Evolutionary conservation across 30 jellyfish, hydroid and myxozoan genomes (phyloP), one percentile per base, ranked within the genome.

Genomic region (Thelohanellus kitauei): DNA sequence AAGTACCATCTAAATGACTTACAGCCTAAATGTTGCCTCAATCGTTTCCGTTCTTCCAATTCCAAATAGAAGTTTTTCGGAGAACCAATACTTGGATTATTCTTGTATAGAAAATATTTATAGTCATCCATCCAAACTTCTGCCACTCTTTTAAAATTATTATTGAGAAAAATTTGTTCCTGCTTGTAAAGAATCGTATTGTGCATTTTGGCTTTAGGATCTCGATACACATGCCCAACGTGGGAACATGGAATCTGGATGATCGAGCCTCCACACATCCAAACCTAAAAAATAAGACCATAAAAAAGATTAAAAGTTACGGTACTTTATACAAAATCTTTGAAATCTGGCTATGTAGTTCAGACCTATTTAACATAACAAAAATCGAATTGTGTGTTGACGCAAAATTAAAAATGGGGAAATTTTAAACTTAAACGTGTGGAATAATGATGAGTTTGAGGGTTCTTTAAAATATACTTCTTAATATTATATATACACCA

Each of bases 241-340:
- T 87, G 83, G 8, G 98, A 80, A 31, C 98, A 80, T 2, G 98
- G 98, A 40, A 80, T 53, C 55, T 80, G 64, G 29, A 43, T 51
- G 85, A 80, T 63, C 29, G 52, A 60, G 6, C 98, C 98, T 11
- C 98, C 98, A 41, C 98, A 80, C 98, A 80, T 80, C 98, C 98
- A 80, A 11, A 80, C 59, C 98, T 80, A 43, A 1, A 44, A n/a
- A n/a, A n/a, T n/a, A n/a, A n/a, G n/a, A n/a, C n/a, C n/a, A n/a
- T n/a, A n/a, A n/a, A n/a, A n/a, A n/a, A n/a, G n/a, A n/a, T n/a
- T n/a, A n/a, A n/a, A n/a, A n/a, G n/a, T n/a, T n/a, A n/a, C n/a
- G n/a, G n/a, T n/a, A n/a, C n/a, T n/a, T n/a, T n/a, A n/a, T n/a
- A n/a, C n/a, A n/a, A n/a, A n/a, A n/a, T n/a, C n/a, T n/a, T n/a